Percentiles rank a stretch among this genome's conserved stretches.
Evolutionary conservation across 2,888 invertebrate genomes (phyloP).

Genomic region (Hydroisotoma schaefferi): DNA sequence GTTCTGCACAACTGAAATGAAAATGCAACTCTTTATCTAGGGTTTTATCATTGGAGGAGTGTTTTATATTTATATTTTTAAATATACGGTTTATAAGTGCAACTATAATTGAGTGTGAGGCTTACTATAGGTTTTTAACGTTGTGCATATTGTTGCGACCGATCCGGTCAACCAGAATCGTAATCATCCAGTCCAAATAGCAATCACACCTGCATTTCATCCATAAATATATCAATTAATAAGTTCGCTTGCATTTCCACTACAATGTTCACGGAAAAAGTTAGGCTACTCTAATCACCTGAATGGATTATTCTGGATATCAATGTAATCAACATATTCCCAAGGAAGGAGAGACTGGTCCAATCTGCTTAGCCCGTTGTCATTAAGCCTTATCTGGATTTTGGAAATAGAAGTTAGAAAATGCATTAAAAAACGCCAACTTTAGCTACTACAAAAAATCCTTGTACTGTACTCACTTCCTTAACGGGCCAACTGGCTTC

Average conservation of each 20-base stretch:
- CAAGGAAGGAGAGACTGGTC: slow-evolving; percentile 64
- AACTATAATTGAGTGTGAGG: too few species aligned
- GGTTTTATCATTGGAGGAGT: too few species aligned
- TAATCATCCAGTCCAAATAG: slow-evolving; percentile 42
- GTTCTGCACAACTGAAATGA: slow-evolving; percentile 38
- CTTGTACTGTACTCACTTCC: slow-evolving; percentile 38
- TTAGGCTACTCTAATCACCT: slow-evolving; percentile 20
- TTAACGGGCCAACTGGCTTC: slow-evolving; percentile 32
- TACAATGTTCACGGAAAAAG: neutral
- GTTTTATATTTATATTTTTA: too few species aligned
- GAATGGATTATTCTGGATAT: slow-evolving; percentile 68
- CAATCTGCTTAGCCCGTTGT: slow-evolving; percentile 68
- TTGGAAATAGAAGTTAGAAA: neutral
- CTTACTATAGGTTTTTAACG: slow-evolving; percentile 18
- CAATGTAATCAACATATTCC: slow-evolving; percentile 65
- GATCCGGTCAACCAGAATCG: slow-evolving; percentile 35
- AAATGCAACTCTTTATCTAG: too few species aligned
- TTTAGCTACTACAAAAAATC: slow-evolving; percentile 3
- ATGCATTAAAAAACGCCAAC: neutral
- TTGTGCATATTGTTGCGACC: neutral
- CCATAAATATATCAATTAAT: slow-evolving; percentile 5
- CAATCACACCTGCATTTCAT: slow-evolving; percentile 39
- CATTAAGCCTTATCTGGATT: slow-evolving; percentile 65
- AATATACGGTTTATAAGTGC: too few species aligned
- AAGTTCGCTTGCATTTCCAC: neutral